Evolutionary conservation across 2,797 vertebrate species (phyloP).

Genomic region (Austrolebias charrua): DNA sequence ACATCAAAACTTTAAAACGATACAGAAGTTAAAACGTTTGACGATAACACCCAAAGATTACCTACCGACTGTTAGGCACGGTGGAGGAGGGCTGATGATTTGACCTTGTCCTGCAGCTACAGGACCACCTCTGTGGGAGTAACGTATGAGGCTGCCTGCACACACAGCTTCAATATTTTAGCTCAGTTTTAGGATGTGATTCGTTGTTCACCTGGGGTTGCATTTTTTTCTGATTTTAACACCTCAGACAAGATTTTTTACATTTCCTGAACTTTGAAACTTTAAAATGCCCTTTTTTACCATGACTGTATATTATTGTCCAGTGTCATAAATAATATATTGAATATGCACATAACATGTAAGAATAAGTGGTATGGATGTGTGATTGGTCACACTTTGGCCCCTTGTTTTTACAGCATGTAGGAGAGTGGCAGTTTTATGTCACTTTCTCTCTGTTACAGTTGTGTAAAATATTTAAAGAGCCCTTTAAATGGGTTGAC

Average conservation of each 20-base stretch:
- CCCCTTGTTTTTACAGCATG: conserved; percentile 5
- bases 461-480: conserved; percentile 14
- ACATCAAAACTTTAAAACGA: not conserved
- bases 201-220: too few species aligned
- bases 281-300: not conserved
- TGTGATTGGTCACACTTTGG: conserved; percentile 1
- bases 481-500: not conserved
- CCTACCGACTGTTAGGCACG: not conserved
- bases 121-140: not conserved
- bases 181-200: too few species aligned
- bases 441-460: conserved; percentile 20
- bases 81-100: not conserved
- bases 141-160: too few species aligned
- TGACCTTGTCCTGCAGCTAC: not conserved
- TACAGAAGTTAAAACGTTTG: too few species aligned
- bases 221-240: not conserved
- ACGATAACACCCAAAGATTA: not conserved
- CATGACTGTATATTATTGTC: not conserved
- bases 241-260: not conserved
- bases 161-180: too few species aligned
- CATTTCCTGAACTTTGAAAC: not conserved
- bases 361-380: not conserved
- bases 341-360: conserved; percentile 8
- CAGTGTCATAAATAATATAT: conserved; percentile 20
- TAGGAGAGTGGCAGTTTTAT: conserved; percentile 36